Evolutionary conservation across 2,113 vertebrate genomes (phyloP).

Genomic region (Dasyurus viverrinus): DNA sequence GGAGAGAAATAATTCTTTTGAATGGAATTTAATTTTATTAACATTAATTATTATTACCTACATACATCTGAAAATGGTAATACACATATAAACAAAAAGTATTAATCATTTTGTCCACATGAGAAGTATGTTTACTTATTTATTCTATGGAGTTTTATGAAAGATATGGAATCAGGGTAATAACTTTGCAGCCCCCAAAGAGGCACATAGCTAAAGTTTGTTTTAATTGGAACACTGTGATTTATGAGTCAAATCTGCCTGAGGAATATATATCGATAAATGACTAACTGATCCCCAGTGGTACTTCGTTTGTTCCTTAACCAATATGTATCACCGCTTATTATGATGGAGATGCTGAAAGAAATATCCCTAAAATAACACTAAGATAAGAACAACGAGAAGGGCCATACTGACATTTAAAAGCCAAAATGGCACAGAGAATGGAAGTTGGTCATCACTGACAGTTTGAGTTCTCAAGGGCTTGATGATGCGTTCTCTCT

Average conservation of each 20-base stretch:
- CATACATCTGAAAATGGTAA: not conserved
- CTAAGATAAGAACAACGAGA: not conserved
- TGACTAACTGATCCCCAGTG: not conserved
- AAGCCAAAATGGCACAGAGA: not conserved
- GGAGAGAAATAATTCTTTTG: not conserved
- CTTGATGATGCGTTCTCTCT: constrained; percentile 82
- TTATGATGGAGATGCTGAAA: not conserved
- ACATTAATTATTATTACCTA: not conserved
- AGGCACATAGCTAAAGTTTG: not conserved
- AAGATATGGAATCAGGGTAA: not conserved
- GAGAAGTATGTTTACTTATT: not conserved
- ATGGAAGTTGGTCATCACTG: not conserved
- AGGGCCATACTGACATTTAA: not conserved
- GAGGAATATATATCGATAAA: not conserved
- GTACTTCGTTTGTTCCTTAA: not conserved
- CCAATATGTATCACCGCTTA: not conserved
- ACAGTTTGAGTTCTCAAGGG: constrained; percentile 82
- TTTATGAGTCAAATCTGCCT: not conserved
- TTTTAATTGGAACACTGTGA: not conserved
- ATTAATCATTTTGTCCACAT: not conserved
- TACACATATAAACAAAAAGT: not conserved
- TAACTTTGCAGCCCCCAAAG: not conserved
- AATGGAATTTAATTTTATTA: not conserved
- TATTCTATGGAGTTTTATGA: not conserved
- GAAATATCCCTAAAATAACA: not conserved